Base-by-base conservation (phyloP, 2,797 vertebrate species). In the Trichosurus vulpecula region DNA sequence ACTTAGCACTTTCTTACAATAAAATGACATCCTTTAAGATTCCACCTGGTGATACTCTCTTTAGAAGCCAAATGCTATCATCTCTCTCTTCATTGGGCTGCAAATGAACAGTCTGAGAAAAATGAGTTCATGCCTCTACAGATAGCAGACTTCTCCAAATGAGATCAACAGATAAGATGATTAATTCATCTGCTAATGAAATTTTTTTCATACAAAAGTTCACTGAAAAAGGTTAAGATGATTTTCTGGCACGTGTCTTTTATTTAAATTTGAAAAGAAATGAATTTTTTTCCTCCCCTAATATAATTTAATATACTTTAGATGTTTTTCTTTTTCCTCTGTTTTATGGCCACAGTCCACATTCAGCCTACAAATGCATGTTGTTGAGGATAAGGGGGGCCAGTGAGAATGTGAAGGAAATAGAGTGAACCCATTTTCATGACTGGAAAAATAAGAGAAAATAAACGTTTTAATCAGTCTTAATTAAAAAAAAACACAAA, bases 231-330 rank as follows among this genome's bases (percentile, higher is more conserved):
- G 0, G 47, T 92, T 89, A 58, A 97, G 97, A 96, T 11, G 93
- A 92, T 96, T 96, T 58, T 94, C 35, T 90, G 54, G 74, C 11
- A 94, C 54, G 74, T 94, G 91, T 90, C n/a, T 96, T 8, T 92
- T 94, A 16, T n/a, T 94, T 92, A 87, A 97, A 96, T 61, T 47
- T 96, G 4, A 97, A 96, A 91, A 97, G 87, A 87, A 56, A 52
- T 6, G 35, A 58, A 95, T 81, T 54, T 93, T 95, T 96, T 91
- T 58, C 96, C 94, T 93, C 52, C 2, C 11, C 55, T 27, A 52
- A 90, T 51, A 30, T 11, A 30, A 2, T 58, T 30, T 61, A 94
- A 57, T 57, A 81, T 95, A 61, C 94, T 92, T 47, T n/a, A 57
- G 57, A 30, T 57, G 11, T 90, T 56, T 52, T 92, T 51, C 56